Evolutionary conservation across 2,797 vertebrate species (phyloP), one percentile per base, ranked within the genome.

Genomic region (Melanotaenia nigrans): DNA sequence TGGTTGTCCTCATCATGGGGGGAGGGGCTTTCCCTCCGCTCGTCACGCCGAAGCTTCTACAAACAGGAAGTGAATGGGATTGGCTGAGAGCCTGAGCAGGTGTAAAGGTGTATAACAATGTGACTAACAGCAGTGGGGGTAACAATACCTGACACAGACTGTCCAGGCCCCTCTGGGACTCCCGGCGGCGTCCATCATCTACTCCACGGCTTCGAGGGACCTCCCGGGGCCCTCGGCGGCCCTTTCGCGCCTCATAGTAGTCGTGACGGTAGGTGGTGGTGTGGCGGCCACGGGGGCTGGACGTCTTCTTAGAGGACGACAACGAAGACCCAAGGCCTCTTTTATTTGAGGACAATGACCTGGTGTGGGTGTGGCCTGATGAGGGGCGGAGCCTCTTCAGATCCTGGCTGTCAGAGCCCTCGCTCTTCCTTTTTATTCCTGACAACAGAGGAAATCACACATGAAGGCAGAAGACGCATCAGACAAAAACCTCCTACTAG

Each of bases 351-450:
- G 87, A 84, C 0, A 85, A 84, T 0, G 86, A 91, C 51, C 96
- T 94, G 60, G 96, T 95, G 0, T 95, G 85, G 3, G 88, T 82
- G 77, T 97, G 97, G 67, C 95, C 79, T 0, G 85, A 75, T 1
- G 96, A 96, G 72, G 94, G 90, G 71, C 97, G 96, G 5, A 96
- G 95, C 70, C 97, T 94, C 87, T 99, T 99, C 68, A 89, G 88
- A 28, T 98, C 96, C 68, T 94, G 78, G 56, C 85, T 93, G 71
- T 97, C 96, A 51, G 95, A 94, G 74, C 95, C 94, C 20, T 97
- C 96, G 14, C 92, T 94, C 95, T 99, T 99, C 75, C 97, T 95
- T 93, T 99, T 99, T 49, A 96, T 95, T 64, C 97, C 97, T 99
- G 65, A 36, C 32, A 25, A 25, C 25, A 2, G 25, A 25, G 25